Conservation (phyloP, 2,888 invertebrate species). For the Kryphioiulus occultus region DNA sequence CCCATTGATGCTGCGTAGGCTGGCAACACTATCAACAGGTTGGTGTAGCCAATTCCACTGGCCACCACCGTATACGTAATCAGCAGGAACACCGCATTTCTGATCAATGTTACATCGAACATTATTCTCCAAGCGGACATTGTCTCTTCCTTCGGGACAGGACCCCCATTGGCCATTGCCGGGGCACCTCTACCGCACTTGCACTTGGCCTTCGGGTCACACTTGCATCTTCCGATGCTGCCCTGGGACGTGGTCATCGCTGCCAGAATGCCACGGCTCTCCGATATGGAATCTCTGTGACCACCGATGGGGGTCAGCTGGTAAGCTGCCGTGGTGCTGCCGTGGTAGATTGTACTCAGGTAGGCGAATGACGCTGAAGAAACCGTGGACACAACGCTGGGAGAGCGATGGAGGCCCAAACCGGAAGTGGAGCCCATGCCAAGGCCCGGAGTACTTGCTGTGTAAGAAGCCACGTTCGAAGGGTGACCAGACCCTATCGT, state of each 20-base stretch:
- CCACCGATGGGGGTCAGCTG: constrained; percentile 64
- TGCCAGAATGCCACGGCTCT: constrained; percentile 46
- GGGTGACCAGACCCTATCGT: background rate
- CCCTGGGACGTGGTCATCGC: constrained; percentile 44
- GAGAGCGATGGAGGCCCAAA: constrained; percentile 55
- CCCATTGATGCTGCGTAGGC: constrained; percentile 76
- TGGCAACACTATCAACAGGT: constrained; percentile 82
- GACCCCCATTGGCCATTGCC: background rate
- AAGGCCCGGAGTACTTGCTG: constrained; percentile 11
- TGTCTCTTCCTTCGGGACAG: constrained; percentile 63
- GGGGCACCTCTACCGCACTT: background rate
- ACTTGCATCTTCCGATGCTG: background rate
- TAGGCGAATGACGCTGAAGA: constrained; percentile 85
- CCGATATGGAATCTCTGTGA: constrained; percentile 53
- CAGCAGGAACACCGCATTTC: constrained; percentile 81
- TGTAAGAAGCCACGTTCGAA: constrained; percentile 38
- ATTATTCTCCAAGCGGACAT: constrained; percentile 61
- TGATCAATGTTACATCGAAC: constrained; percentile 76
- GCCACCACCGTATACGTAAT: constrained; percentile 85
- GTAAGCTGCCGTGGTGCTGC: constrained; percentile 81
- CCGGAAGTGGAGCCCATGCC: constrained; percentile 47
- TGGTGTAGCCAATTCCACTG: constrained; percentile 85
- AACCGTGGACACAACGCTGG: constrained; percentile 72
- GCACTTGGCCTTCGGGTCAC: background rate
- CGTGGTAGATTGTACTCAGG: constrained; percentile 84